Percentiles rank a stretch among this genome's conserved stretches.
phyloP scores from a whole-genome alignment of 2,888 invertebrate genomes.

The Cheilosia urbana region DNA sequence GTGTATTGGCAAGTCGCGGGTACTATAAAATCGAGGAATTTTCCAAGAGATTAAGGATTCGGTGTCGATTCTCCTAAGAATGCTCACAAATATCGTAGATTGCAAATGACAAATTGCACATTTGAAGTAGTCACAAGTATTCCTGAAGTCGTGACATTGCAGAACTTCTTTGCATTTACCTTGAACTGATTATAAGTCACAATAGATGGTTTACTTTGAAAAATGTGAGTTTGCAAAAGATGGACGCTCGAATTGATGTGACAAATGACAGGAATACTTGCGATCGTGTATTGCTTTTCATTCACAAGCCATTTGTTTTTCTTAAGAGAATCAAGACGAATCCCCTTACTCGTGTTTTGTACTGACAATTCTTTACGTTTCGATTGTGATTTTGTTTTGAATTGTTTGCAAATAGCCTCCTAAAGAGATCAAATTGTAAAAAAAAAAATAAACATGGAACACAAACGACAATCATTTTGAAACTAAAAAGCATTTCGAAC shows the following conservation, averaged over 20 bases:
- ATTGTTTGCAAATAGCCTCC: not conserved
- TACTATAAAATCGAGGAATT: constrained; percentile 46
- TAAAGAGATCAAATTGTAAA: constrained; percentile 13
- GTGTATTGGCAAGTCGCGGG: no score
- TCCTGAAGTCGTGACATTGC: no score
- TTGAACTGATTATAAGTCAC: no score
- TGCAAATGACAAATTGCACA: constrained; percentile 36
- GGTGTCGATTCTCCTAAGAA: constrained; percentile 32
- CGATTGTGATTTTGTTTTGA: not conserved
- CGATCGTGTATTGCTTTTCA: constrained; percentile 37
- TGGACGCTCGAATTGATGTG: no score
- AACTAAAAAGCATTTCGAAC: constrained; percentile 25
- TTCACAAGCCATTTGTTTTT: not conserved
- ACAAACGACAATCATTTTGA: constrained; percentile 11
- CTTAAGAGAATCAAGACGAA: constrained; percentile 50
- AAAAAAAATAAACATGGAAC: constrained; percentile 19
- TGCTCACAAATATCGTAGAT: not conserved
- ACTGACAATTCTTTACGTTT: not conserved
- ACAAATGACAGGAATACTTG: not conserved
- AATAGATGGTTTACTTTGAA: no score
- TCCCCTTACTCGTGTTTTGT: not conserved
- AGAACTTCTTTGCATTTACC: no score
- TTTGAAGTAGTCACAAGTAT: not conserved
- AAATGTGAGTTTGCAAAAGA: no score
- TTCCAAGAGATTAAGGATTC: constrained; percentile 20